Evolutionary conservation across 2,888 invertebrate genomes (phyloP).

Genomic region (Adineta ricciae): DNA sequence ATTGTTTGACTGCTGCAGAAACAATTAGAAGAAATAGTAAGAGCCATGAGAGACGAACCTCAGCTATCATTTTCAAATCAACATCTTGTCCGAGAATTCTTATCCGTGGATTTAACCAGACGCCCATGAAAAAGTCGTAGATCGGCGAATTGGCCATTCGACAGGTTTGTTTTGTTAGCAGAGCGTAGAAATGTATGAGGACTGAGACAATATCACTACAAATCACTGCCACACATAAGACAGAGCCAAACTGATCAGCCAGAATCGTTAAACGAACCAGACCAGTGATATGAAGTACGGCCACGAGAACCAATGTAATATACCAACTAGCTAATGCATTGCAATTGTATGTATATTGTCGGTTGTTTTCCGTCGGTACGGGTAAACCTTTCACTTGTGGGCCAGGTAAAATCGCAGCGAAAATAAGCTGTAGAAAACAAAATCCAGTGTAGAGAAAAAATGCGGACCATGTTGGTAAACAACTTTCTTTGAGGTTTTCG

Average conservation of each 20-base stretch:
- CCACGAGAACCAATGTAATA: not conserved
- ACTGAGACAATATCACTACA: not conserved
- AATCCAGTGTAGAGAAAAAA: not conserved
- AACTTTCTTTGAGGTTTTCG: not conserved
- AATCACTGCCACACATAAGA: not conserved
- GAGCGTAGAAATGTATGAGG: not conserved
- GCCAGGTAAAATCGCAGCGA: not conserved
- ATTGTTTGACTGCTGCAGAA: not conserved
- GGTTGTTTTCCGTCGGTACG: slow-evolving; percentile 1
- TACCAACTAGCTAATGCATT: slow-evolving; percentile 15
- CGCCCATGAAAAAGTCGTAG: slow-evolving; percentile 66
- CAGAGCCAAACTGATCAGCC: not conserved
- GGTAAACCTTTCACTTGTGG: not conserved
- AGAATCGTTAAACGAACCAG: not conserved
- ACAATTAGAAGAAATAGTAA: not conserved
- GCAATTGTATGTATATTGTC: slow-evolving; percentile 15
- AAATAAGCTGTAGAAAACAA: not conserved
- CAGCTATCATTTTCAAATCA: slow-evolving; percentile 48
- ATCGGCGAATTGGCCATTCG: slow-evolving; percentile 27
- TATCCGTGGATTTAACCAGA: slow-evolving; percentile 63
- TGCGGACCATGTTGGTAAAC: not conserved
- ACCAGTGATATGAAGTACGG: not conserved
- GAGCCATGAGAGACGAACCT: slow-evolving; percentile 9
- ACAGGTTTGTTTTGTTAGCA: not conserved
- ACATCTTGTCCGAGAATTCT: slow-evolving; percentile 51